Percentiles rank a stretch among this genome's conserved stretches.
phyloP scores from a whole-genome alignment of 64 coral and sea anemone genomes.

The Stichodactyla helianthus region DNA sequence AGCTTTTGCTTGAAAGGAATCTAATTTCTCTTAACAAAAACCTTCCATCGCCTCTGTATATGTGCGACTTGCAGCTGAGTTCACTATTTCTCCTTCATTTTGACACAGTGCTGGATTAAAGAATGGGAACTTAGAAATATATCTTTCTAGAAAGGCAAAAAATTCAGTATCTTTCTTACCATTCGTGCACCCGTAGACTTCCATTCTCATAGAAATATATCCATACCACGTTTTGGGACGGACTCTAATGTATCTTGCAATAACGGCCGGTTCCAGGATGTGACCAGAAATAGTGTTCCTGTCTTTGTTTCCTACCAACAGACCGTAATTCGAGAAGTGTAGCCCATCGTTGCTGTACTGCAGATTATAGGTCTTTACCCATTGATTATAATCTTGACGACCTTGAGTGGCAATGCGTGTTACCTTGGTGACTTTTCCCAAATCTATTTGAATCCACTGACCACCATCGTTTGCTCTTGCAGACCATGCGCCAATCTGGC shows the following conservation, averaged over 20 bases:
- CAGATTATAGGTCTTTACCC: slow-evolving; percentile 56
- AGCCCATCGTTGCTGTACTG: slow-evolving; percentile 42
- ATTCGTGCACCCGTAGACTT: slow-evolving; percentile 19
- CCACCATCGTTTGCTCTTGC: slow-evolving; percentile 28
- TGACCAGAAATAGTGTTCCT: slow-evolving; percentile 27
- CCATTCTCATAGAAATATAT: slow-evolving; percentile 38
- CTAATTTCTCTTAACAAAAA: no score
- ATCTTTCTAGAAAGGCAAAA: no score
- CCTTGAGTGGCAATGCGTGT: slow-evolving; percentile 58
- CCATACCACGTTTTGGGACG: slow-evolving; percentile 23
- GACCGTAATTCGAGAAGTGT: slow-evolving; percentile 16
- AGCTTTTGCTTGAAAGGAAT: no score
- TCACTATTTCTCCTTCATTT: no score
- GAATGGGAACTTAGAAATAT: no score
- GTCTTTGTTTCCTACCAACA: slow-evolving; percentile 3
- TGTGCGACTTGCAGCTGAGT: no score
- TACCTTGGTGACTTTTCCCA: slow-evolving; percentile 51
- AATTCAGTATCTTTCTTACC: background rate
- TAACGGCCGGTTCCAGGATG: slow-evolving; percentile 16
- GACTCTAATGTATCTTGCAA: slow-evolving; percentile 20
- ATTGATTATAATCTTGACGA: slow-evolving; percentile 26
- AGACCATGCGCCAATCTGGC: slow-evolving; percentile 53
- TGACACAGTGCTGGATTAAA: no score
- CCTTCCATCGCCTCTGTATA: no score
- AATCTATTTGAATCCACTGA: slow-evolving; percentile 65